Base-by-base conservation (phyloP, 2,888 invertebrate species). In the Acronicta psi region DNA sequence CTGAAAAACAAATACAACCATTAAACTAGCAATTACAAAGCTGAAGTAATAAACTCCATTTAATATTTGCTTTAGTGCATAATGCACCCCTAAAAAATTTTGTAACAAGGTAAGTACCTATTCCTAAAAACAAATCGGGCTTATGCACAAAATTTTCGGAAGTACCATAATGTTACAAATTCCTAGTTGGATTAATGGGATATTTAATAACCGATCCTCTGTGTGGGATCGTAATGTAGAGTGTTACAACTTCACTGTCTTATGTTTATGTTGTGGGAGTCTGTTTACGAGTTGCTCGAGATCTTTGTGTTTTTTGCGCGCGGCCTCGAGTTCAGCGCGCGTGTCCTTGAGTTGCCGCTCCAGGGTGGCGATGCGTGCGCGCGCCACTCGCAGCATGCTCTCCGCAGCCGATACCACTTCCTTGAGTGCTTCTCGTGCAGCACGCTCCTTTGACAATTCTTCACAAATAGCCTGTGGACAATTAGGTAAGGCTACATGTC, bases 231-330 rank as follows among this genome's bases (percentile, higher is more conserved):
- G 71, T 75, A 78, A 80, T 80, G 83, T 82, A 83, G n/a, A n/a
- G 73, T 75, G 79, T 80, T 77, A 83, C 81, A 81, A 85, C 82
- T 86, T 86, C 83, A 84, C 83, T 85, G 82, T 79, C 60, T 71
- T 53, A 70, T 75, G 75, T 53, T 72, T 76, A 83, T 82, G 77
- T 81, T 81, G 77, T 68, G 59, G 72, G 77, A 79, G 81, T 80
- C 79, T 83, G 79, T 84, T 90, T 88, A 94, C 93, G 77, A 91
- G 86, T 83, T 89, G 89, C 77, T 93, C 93, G 70, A 91, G 83
- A 63, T 93, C 94, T 73, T 88, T 92, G 59, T 91, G 88, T 75
- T 92, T 94, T 74, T 86, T 87, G 45, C 81, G 84, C 25, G 86
- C 61, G 2, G 76, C 59, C 4, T 93, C 92, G 18, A 91, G 79